A percentile compares a stretch with the other conserved stretches of the same genome.
Evolutionary conservation across 2,113 vertebrate genomes (phyloP).

Genomic region (Lepus europaeus): DNA sequence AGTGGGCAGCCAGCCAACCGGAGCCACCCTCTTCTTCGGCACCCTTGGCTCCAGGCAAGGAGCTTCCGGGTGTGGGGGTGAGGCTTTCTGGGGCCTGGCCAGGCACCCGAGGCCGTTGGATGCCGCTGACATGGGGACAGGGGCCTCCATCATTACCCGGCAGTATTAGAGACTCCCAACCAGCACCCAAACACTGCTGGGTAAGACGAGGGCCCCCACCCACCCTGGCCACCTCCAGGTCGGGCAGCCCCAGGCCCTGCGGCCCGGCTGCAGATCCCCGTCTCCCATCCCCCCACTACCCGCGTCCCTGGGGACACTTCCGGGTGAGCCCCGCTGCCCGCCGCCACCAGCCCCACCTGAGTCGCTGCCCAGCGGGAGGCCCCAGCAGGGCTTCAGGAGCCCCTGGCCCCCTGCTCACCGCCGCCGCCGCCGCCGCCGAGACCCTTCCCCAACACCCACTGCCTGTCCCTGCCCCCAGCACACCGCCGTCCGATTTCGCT

Average conservation of each 20-base stretch:
- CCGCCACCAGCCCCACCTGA: constrained; percentile 18
- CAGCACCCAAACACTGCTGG: constrained; percentile 84
- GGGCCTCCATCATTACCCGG: constrained; percentile 85
- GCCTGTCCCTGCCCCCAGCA: not conserved
- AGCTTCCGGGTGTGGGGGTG: not conserved
- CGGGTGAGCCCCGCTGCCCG: constrained; percentile 57
- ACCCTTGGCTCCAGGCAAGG: not conserved
- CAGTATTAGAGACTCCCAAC: constrained; percentile 84
- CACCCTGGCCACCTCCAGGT: constrained; percentile 19
- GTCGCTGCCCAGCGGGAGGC: not conserved
- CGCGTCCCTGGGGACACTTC: constrained; percentile 70
- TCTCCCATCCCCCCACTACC: constrained; percentile 70
- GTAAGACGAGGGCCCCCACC: constrained; percentile 83
- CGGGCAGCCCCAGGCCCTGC: not conserved
- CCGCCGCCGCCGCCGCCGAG: not conserved
- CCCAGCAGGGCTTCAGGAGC: not conserved
- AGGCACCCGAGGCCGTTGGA: not conserved
- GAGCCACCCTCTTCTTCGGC: not conserved
- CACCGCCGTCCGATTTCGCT: not conserved
- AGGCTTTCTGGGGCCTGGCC: too few species aligned
- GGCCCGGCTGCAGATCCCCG: not conserved
- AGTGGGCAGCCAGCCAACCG: constrained; percentile 35
- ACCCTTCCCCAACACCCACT: not conserved
- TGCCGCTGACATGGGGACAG: constrained; percentile 49
- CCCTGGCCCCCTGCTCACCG: not conserved